Evolutionary conservation across 2,888 invertebrate species (phyloP).

Genomic region (Epistrophe grossulariae): DNA sequence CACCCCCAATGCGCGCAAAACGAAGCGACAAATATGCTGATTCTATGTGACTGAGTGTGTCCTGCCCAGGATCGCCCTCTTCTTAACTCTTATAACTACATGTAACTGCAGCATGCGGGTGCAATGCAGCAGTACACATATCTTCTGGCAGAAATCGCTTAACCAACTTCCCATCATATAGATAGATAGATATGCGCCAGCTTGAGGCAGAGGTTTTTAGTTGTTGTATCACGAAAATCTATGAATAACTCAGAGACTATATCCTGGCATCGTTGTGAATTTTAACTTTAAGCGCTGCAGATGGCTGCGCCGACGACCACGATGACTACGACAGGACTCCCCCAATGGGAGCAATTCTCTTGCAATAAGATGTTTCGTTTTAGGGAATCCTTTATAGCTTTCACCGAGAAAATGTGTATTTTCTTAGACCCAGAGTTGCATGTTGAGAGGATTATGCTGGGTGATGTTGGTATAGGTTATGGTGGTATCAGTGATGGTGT

Average conservation of each 20-base stretch:
- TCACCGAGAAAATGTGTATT: slow-evolving; percentile 37
- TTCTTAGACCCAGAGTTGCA: slow-evolving; percentile 41
- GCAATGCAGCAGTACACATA: slow-evolving; percentile 69
- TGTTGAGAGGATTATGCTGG: slow-evolving; percentile 25
- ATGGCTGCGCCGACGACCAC: slow-evolving; percentile 31
- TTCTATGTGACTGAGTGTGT: slow-evolving; percentile 59
- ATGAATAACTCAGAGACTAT: slow-evolving; percentile 61
- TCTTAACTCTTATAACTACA: not conserved
- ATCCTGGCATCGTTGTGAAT: slow-evolving; percentile 66
- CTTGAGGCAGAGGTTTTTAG: not conserved
- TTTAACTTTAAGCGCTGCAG: slow-evolving; percentile 69
- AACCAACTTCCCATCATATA: slow-evolving; percentile 61
- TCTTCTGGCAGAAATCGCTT: slow-evolving; percentile 65
- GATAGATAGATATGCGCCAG: not conserved
- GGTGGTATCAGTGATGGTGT: not conserved
- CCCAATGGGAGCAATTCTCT: slow-evolving; percentile 56
- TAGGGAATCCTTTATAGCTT: slow-evolving; percentile 49
- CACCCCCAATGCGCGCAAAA: slow-evolving; percentile 51
- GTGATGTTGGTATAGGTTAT: slow-evolving; percentile 16
- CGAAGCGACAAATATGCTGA: slow-evolving; percentile 74
- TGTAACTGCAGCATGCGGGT: slow-evolving; percentile 71
- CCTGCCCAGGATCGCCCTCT: slow-evolving; percentile 43
- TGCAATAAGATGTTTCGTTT: slow-evolving; percentile 48
- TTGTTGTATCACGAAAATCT: slow-evolving; percentile 30
- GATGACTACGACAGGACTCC: slow-evolving; percentile 10